Evolutionary conservation across 2,113 vertebrate genomes (phyloP).

Genomic region (Clarias batrachus): DNA sequence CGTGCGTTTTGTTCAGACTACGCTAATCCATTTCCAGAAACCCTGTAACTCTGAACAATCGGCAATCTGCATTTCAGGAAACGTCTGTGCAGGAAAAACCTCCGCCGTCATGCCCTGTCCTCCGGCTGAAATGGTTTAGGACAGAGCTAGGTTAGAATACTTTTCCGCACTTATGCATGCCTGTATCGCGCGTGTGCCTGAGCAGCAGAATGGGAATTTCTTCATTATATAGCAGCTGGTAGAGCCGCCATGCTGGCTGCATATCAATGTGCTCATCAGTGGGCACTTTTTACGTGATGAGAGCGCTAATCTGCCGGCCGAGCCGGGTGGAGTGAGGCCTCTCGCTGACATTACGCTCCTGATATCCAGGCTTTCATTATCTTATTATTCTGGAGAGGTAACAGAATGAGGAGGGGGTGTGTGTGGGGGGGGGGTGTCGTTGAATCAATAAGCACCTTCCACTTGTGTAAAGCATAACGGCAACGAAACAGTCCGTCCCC

Average conservation of each 20-base stretch:
- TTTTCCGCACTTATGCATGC: neutral
- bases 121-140: slow-evolving; percentile 1
- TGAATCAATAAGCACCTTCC: slow-evolving; percentile 68
- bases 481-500: slow-evolving; percentile 46
- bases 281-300: slow-evolving; percentile 61
- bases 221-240: slow-evolving; percentile 23
- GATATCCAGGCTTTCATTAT: slow-evolving; percentile 69
- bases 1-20: neutral
- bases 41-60: neutral
- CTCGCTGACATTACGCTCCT: slow-evolving; percentile 72
- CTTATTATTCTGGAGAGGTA: slow-evolving; percentile 68
- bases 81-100: neutral
- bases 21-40: neutral
- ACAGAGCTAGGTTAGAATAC: neutral
- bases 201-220: slow-evolving; percentile 33
- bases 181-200: neutral
- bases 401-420: slow-evolving; percentile 48
- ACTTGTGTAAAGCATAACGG: slow-evolving; percentile 49
- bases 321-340: slow-evolving; percentile 60
- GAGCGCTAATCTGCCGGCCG: slow-evolving; percentile 68
- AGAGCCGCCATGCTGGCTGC: slow-evolving; percentile 58
- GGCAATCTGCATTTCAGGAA: neutral
- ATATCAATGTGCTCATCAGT: slow-evolving; percentile 72
- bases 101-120: neutral
- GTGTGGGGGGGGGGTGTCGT: no score